A percentile compares a stretch with the other conserved stretches of the same genome.
phyloP scores from a whole-genome alignment of 2,113 vertebrate species.

The Ursus arctos region DNA sequence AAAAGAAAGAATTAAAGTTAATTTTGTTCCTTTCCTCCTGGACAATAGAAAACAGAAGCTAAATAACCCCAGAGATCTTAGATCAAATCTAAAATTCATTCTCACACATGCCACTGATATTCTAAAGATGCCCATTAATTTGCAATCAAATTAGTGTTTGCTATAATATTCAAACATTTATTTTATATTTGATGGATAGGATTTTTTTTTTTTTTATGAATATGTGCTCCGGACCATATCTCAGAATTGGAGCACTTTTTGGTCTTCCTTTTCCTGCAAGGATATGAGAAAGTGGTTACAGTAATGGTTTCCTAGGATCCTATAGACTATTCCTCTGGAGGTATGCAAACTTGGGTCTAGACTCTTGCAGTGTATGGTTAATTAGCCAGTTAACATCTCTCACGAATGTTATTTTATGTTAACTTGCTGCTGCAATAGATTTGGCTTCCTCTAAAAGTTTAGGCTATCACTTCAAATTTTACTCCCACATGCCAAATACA shows the following conservation, averaged over 20 bases:
- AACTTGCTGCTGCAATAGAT: not conserved
- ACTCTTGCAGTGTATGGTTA: not conserved
- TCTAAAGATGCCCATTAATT: conserved; percentile 42
- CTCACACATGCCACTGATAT: not conserved
- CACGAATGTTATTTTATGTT: not conserved
- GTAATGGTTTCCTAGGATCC: not conserved
- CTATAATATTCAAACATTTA: conserved; percentile 6
- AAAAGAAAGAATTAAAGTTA: not conserved
- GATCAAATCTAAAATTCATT: conserved; percentile 58
- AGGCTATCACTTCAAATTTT: conserved; percentile 3
- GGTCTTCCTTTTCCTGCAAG: not conserved
- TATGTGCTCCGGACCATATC: not conserved
- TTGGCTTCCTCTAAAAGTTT: not conserved
- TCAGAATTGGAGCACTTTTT: not conserved
- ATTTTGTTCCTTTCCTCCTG: conserved; percentile 42
- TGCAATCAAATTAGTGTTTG: not conserved
- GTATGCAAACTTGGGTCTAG: not conserved
- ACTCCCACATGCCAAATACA: conserved; percentile 20
- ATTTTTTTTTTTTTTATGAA: not conserved
- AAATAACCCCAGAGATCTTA: conserved; percentile 40
- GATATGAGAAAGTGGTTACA: not conserved
- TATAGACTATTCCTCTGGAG: not conserved
- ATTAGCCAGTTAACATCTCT: not conserved
- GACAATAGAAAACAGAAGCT: not conserved
- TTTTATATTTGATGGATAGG: not conserved